Evolutionary conservation across 2,888 invertebrate genomes (phyloP), one percentile per base, ranked within the genome.

Genomic region (Tribolium freemani): DNA sequence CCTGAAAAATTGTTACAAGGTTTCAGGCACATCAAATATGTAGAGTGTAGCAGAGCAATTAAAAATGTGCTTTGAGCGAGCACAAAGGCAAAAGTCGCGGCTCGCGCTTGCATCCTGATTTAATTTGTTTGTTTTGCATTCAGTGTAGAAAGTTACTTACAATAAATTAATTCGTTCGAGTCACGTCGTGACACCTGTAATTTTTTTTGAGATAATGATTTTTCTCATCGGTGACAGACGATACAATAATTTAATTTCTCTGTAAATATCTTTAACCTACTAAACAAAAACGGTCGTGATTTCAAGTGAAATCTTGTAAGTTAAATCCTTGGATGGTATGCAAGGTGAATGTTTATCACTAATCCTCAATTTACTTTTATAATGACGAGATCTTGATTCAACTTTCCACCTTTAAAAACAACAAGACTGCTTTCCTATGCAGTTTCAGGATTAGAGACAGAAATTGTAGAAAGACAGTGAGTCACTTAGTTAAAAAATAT

Each of bases 211-310:
- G 6, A 45, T 31, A 13, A 13, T 38, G 5, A 61, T 61, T 61
- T 48, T 61, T 48, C 48, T 26, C 48, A 16, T 61, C 16, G 11
- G 48, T 11, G 30, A 61, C 21, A 45, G 31, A 30, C 50, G 30
- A 45, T 48, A 31, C 30, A 53, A 58, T 13, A 38, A 38, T 46
- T 20, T 50, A 64, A 64, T 66, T 66, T 66, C 54, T 38, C 66
- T 21, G 53, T 13, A 54, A 67, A 48, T 48, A 46, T 56, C 53
- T 30, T 20, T 57, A 67, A 57, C 67, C 67, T 57, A 57, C 67
- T 46, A 48, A 56, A 11, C 11, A 21, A 21, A 16, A 50, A 13
- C 21, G 16, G 38, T 51, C 26, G 51, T 31, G 38, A 51, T 50
- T 31, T 51, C 26, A 66, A 53, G 56, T 30, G 30, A 44, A 46